These are phyloP conservation scores for Folsomia manolachei DNA, from an alignment of 2,888 invertebrate species.

Conservation along the genomic window DNA sequence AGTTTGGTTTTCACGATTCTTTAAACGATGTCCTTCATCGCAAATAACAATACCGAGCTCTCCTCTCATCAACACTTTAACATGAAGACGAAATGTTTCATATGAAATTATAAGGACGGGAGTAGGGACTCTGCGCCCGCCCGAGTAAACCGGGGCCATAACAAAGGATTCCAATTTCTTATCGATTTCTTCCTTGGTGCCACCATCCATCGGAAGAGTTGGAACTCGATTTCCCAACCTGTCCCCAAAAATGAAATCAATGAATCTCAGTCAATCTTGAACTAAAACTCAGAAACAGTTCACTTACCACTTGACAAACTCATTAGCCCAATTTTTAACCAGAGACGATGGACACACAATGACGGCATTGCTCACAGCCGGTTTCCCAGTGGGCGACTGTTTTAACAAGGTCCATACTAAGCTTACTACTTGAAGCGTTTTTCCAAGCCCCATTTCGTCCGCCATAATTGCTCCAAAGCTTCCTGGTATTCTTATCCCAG, in stretches of 20 bases:
- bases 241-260: no score
- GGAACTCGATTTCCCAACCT: slow-evolving; percentile 71
- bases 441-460: slow-evolving; percentile 98
- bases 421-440: slow-evolving; percentile 96
- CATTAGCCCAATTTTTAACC: slow-evolving; percentile 99
- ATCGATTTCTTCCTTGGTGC: slow-evolving; percentile 81
- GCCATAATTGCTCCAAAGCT: slow-evolving; percentile 98
- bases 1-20: slow-evolving; percentile 79
- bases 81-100: slow-evolving; percentile 94
- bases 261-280: neutral
- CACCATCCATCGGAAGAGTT: slow-evolving; percentile 81
- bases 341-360: slow-evolving; percentile 96
- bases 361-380: slow-evolving; percentile 73
- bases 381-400: slow-evolving; percentile 88
- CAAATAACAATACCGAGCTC: slow-evolving; percentile 96
- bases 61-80: slow-evolving; percentile 79
- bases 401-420: slow-evolving; percentile 89
- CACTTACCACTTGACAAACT: slow-evolving; percentile 85
- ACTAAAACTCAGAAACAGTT: neutral
- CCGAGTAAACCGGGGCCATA: slow-evolving; percentile 66
- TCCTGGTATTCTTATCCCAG: slow-evolving; percentile 79
- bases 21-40: slow-evolving; percentile 96
- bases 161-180: slow-evolving; percentile 75
- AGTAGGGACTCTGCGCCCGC: slow-evolving; percentile 70
- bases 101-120: slow-evolving; percentile 98